Percentiles rank a stretch among this genome's conserved stretches.
These are phyloP conservation scores for Aricia artaxerxes DNA, from an alignment of 2,888 invertebrate species.

Conservation along the genomic window DNA sequence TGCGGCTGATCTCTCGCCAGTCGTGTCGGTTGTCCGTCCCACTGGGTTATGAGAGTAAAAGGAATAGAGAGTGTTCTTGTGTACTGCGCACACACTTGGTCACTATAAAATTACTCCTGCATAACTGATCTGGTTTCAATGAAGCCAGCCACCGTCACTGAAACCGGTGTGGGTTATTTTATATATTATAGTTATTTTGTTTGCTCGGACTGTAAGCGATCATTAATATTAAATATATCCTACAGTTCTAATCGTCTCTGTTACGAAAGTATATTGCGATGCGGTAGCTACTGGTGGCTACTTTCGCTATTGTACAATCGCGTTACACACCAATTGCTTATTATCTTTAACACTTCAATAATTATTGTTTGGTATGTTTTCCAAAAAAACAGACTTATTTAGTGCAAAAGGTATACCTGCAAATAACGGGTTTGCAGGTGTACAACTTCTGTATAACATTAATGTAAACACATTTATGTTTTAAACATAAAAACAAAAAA, in stretches of 20 bases:
- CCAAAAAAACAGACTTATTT: neutral
- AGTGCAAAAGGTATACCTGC: neutral
- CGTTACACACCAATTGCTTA: slow-evolving; percentile 26
- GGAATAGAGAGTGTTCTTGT: too few species aligned
- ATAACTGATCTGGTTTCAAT: too few species aligned
- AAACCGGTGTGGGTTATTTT: too few species aligned
- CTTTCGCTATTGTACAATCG: slow-evolving; percentile 28
- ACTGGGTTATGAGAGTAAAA: too few species aligned
- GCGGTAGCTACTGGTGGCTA: slow-evolving; percentile 1
- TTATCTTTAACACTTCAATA: slow-evolving; percentile 15
- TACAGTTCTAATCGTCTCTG: slow-evolving; percentile 20
- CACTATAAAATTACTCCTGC: too few species aligned
- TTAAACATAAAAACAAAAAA: neutral
- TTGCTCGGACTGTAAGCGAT: neutral
- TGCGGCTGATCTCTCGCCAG: too few species aligned
- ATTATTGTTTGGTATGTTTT: slow-evolving; percentile 1
- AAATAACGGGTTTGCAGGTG: neutral
- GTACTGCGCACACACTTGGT: too few species aligned
- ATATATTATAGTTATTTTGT: too few species aligned
- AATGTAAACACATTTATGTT: neutral
- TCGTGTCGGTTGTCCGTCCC: too few species aligned
- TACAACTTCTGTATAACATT: neutral
- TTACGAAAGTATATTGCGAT: slow-evolving; percentile 24
- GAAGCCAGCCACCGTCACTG: too few species aligned
- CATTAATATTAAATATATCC: neutral